These are phyloP conservation scores for Ispidina picta DNA, from an alignment of 2,797 vertebrate species.

Conservation along the genomic window DNA sequence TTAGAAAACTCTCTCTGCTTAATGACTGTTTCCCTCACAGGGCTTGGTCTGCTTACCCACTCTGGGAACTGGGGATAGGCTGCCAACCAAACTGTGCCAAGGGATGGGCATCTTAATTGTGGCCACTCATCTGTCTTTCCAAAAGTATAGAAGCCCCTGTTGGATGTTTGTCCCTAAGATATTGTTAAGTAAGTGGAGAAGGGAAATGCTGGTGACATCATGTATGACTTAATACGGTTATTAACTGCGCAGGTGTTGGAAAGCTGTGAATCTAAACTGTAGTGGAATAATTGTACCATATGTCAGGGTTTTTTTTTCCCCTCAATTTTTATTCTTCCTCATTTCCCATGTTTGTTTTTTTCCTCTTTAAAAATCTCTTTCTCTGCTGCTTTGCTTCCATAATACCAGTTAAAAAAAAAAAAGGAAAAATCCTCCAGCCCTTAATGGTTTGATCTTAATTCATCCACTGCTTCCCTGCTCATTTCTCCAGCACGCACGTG, in stretches of 20 bases:
- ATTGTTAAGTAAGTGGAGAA: neutral
- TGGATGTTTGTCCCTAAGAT: neutral
- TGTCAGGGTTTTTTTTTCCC: neutral
- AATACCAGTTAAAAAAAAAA: neutral
- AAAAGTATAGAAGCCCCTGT: neutral
- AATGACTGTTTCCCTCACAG: neutral
- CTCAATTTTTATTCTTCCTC: neutral
- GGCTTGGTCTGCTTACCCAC: neutral
- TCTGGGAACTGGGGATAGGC: neutral
- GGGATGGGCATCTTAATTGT: neutral
- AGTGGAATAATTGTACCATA: slow-evolving; percentile 41
- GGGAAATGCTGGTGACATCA: slow-evolving; percentile 46
- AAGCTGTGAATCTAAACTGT: slow-evolving; percentile 58
- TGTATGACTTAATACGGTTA: slow-evolving; percentile 29
- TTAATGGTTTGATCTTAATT: neutral
- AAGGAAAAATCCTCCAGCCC: neutral
- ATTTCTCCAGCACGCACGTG: neutral
- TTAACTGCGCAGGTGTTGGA: slow-evolving; percentile 36
- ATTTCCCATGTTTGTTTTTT: neutral
- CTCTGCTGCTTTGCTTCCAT: neutral
- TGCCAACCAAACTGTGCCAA: neutral
- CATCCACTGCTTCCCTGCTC: neutral
- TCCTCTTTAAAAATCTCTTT: neutral
- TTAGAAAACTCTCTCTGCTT: neutral
- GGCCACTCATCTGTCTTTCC: neutral